These are phyloP conservation scores for Taenaris catops DNA, from an alignment of 2,888 invertebrate genomes.

Conservation along the genomic window DNA sequence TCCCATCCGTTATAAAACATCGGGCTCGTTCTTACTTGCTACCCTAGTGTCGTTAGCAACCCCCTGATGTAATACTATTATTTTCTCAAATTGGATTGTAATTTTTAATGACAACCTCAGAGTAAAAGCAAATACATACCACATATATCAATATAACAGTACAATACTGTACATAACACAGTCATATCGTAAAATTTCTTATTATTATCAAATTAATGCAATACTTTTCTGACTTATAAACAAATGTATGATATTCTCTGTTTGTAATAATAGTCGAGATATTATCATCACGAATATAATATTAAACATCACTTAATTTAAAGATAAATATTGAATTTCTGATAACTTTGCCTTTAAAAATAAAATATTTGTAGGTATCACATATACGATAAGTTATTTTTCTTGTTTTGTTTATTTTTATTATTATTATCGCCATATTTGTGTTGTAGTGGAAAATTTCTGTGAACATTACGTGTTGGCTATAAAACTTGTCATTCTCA, in stretches of 20 bases:
- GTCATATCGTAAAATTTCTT: conserved; percentile 1
- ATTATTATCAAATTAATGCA: conserved; percentile 3
- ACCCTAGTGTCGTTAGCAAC: too few relatives aligned
- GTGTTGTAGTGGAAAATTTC: conserved; percentile 13
- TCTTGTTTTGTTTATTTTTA: conserved; percentile 30
- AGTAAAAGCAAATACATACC: too few relatives aligned
- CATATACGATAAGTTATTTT: conserved; percentile 45
- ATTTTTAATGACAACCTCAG: too few relatives aligned
- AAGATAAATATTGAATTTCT: conserved; percentile 58
- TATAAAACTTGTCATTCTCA: neutral
- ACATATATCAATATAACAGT: too few relatives aligned
- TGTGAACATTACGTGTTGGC: neutral
- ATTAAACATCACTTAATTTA: conserved; percentile 53
- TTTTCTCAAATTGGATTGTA: too few relatives aligned
- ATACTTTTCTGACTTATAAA: conserved; percentile 5
- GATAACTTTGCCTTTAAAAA: conserved; percentile 58
- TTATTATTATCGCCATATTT: conserved; percentile 23
- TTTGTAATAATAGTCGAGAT: conserved; percentile 10
- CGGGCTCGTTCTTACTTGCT: too few relatives aligned
- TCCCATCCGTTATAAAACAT: too few relatives aligned
- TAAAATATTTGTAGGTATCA: conserved; percentile 37
- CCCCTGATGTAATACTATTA: too few relatives aligned
- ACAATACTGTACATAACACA: too few relatives aligned
- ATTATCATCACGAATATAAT: conserved; percentile 40
- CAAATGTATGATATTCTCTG: conserved; percentile 10